A percentile compares a stretch with the other conserved stretches of the same genome.
Conservation (phyloP, 2,888 invertebrate species). For the Nomada ferruginata region DNA sequence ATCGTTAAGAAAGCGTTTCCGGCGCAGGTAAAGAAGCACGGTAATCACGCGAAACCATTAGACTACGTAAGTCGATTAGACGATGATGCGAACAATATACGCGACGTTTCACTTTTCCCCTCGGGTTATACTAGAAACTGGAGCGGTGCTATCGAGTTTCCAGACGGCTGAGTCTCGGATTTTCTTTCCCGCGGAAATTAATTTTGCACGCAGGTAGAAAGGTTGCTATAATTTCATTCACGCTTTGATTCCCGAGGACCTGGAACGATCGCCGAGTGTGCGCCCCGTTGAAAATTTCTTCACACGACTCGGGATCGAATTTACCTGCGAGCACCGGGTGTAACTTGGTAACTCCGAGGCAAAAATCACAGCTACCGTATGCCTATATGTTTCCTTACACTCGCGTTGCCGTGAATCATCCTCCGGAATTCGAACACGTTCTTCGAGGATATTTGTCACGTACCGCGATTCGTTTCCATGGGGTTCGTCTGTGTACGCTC, state of each 20-base stretch:
- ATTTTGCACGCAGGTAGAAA: constrained; percentile 10
- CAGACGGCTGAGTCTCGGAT: constrained; percentile 20
- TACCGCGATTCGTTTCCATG: constrained; percentile 41
- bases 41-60: constrained; percentile 51
- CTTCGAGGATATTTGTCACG: constrained; percentile 45
- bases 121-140: constrained; percentile 3
- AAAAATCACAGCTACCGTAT: constrained; percentile 7
- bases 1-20: constrained; percentile 48
- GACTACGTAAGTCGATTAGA: constrained; percentile 52
- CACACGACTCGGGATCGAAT: constrained; percentile 23
- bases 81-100: constrained; percentile 36
- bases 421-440: constrained; percentile 45
- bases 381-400: constrained; percentile 4
- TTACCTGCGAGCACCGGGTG: constrained; percentile 1
- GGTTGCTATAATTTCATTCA: background rate
- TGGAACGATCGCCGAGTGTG: background rate
- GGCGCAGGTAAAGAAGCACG: constrained; percentile 41
- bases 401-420: constrained; percentile 39
- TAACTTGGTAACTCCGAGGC: constrained; percentile 13
- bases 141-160: constrained; percentile 39
- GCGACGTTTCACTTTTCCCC: constrained; percentile 5
- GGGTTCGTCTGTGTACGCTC: constrained; percentile 17
- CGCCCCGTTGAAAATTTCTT: constrained; percentile 19
- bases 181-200: constrained; percentile 38
- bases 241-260: background rate